Evolutionary conservation across 2,888 invertebrate species (phyloP), one percentile per base, ranked within the genome.

Genomic region (Caenorhabditis imperialis): DNA sequence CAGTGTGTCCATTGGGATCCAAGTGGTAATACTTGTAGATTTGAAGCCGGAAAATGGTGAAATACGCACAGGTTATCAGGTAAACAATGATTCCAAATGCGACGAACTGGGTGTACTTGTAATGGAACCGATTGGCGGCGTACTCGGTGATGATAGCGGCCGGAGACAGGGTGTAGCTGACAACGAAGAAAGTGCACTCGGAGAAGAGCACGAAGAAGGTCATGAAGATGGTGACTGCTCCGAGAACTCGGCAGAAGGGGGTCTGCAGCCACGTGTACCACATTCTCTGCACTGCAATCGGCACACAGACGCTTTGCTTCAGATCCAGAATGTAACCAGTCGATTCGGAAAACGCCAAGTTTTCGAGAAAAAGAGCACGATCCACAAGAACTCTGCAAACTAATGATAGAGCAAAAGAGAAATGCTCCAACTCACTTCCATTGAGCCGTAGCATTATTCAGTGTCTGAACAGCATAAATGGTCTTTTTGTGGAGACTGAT

Each of bases 171-270:
- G 96, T 94, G 0, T 98, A 98, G 23, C 91, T 90, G 85, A 93
- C 93, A 88, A 93, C 93, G 90, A 99, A 99, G 90, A 99, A 99
- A 1, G 98, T 96, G 85, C 98, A 92, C 90, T 99, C 99, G 0
- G 97, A 98, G 97, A 98, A 97, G n/a, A 99, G 94, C 33, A 99
- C 95, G 88, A 93, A 92, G 23, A 93, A 90, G 0, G 97, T 96
- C 89, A 98, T 91, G 40, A 92, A 89, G 2, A 92, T 93, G 0
- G 94, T 92, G 6, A 89, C 60, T 6, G 90, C 84, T 22, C 89
- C 88, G 79, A 93, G 89, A 0, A 91, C 88, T 88, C 93, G 93
- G 82, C 94, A 91, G 51, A 73, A 69, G 6, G 75, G 76, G 10
- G 60, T 65, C 38, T 77, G 75, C 0, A 74, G 42, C 6, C 45